Conservation (phyloP, 2,888 invertebrate species). For the Fragum whitleyi region DNA sequence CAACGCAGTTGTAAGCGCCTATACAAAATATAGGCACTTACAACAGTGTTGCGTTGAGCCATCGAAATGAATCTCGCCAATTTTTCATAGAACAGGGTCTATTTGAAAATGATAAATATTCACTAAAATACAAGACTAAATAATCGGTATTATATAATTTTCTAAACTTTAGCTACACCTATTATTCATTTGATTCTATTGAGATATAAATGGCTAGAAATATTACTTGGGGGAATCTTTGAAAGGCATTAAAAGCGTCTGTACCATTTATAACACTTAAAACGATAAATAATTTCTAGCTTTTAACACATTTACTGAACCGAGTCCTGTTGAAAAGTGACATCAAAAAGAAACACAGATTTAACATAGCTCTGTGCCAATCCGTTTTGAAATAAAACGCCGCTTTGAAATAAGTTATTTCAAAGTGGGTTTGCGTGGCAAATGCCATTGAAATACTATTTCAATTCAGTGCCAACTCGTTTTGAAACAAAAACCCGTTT, state of each 20-base stretch:
- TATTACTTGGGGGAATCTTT: neutral
- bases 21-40: no score
- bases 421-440: no score
- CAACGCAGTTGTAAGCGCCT: no score
- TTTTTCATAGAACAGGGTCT: no score
- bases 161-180: neutral
- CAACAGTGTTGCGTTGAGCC: no score
- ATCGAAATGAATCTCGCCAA: no score
- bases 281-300: slow-evolving; percentile 6
- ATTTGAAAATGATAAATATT: slow-evolving; percentile 41
- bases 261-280: slow-evolving; percentile 8
- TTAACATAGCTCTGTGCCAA: no score
- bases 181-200: neutral
- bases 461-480: no score
- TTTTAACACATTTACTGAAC: neutral
- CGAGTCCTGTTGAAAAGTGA: slow-evolving; percentile 1
- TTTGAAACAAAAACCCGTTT: no score
- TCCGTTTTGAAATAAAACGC: no score
- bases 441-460: no score
- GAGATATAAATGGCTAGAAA: neutral
- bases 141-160: neutral
- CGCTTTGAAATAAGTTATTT: no score
- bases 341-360: neutral
- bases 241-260: neutral
- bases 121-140: slow-evolving; percentile 13